Evolutionary conservation across 1,140 invertebrate species (phyloP).

Genomic region (Archegozetes longisetosus): DNA sequence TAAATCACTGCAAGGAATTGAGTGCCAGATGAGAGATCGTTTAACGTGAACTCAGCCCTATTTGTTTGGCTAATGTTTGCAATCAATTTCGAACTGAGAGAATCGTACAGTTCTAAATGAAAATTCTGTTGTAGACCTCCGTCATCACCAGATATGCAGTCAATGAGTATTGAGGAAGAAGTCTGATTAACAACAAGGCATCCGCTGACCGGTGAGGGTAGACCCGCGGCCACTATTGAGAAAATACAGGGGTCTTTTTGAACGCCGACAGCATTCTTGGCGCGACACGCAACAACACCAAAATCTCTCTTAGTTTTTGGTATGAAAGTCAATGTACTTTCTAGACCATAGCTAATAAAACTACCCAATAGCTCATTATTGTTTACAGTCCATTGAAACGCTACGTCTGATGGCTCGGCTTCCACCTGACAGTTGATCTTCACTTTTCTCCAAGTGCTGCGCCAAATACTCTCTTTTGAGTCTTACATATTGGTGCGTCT

Average conservation of each 20-base stretch:
- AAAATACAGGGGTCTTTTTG: conserved; percentile 24
- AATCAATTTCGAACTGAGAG: neutral
- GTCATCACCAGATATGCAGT: conserved; percentile 54
- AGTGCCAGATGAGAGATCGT: neutral
- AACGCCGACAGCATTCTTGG: conserved; percentile 22
- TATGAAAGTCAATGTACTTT: conserved; percentile 18
- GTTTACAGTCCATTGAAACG: conserved; percentile 27
- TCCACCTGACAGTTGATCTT: conserved; percentile 67
- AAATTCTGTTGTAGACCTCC: conserved; percentile 66
- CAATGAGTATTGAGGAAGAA: conserved; percentile 41
- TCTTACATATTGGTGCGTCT: conserved; percentile 69
- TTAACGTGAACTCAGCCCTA: neutral
- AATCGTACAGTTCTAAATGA: conserved; percentile 54
- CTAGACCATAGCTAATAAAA: conserved; percentile 13
- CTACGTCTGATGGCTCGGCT: conserved; percentile 57
- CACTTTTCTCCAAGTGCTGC: conserved; percentile 58
- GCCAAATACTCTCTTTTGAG: conserved; percentile 57
- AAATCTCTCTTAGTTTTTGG: conserved; percentile 20
- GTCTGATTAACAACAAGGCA: conserved; percentile 24
- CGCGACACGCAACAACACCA: conserved; percentile 24
- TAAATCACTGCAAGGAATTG: neutral
- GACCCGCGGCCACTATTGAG: conserved; percentile 22
- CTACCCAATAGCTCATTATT: neutral
- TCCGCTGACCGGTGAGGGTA: conserved; percentile 21
- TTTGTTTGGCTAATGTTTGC: neutral